These are phyloP conservation scores for Eristalis tenax DNA, from an alignment of 2,888 invertebrate genomes.

Conservation along the genomic window DNA sequence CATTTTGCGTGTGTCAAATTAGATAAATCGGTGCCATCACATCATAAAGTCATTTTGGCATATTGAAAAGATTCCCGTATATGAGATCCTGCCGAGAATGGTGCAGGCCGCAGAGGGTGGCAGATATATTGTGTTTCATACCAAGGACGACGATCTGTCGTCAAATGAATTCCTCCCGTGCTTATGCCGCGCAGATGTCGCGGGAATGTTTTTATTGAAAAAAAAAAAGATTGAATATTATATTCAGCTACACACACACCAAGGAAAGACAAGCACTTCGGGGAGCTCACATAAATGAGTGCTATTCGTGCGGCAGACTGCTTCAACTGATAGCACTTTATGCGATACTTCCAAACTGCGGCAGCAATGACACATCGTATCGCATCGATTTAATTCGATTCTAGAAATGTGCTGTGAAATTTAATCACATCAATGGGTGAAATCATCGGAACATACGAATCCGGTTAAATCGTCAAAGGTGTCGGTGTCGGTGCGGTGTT, in stretches of 20 bases:
- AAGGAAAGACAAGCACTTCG: neutral
- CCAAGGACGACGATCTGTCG: conserved; percentile 68
- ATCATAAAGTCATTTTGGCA: conserved; percentile 81
- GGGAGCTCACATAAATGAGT: conserved; percentile 41
- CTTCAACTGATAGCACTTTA: conserved; percentile 53
- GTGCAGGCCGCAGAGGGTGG: conserved; percentile 23
- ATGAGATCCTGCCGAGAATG: conserved; percentile 45
- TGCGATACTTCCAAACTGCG: conserved; percentile 40
- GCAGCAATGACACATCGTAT: conserved; percentile 43
- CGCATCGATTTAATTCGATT: conserved; percentile 69
- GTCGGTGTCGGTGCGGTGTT: neutral
- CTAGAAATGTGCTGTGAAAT: conserved; percentile 66
- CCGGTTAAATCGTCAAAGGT: conserved; percentile 37
- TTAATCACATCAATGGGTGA: conserved; percentile 58
- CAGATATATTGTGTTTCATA: conserved; percentile 68
- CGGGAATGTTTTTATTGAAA: conserved; percentile 70
- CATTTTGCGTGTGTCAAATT: conserved; percentile 74
- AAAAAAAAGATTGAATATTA: conserved; percentile 52
- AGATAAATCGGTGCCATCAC: conserved; percentile 81
- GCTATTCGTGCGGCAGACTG: conserved; percentile 39
- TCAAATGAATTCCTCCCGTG: conserved; percentile 67
- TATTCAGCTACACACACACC: conserved; percentile 52
- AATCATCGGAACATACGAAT: conserved; percentile 48
- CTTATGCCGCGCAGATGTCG: conserved; percentile 64
- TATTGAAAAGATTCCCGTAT: conserved; percentile 78